Evolutionary conservation across 2,888 invertebrate species (phyloP).

Genomic region (Eulithis prunata): DNA sequence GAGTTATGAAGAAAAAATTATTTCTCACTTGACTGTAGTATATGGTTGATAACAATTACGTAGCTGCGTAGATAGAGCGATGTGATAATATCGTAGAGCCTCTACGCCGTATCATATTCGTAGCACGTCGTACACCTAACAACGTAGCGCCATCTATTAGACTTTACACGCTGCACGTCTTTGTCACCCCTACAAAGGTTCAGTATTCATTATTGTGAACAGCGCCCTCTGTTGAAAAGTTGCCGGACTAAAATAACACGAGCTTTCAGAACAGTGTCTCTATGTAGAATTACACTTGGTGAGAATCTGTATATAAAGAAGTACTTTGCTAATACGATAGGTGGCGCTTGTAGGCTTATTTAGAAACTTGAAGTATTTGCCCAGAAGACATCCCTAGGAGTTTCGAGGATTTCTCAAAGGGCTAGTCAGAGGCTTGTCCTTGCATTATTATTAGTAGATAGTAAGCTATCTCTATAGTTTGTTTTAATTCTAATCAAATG

Average conservation of each 20-base stretch:
- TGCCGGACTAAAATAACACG: neutral
- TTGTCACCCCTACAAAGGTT: neutral
- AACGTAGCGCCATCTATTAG: slow-evolving; percentile 23
- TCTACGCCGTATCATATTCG: slow-evolving; percentile 20
- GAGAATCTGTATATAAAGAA: neutral
- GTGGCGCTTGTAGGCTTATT: slow-evolving; percentile 3
- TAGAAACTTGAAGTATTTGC: too few relatives aligned
- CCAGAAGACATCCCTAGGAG: too few relatives aligned
- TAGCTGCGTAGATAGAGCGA: too few relatives aligned
- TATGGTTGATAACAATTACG: too few relatives aligned
- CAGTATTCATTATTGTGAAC: neutral
- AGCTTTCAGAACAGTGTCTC: neutral
- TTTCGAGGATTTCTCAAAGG: too few relatives aligned
- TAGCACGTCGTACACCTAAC: slow-evolving; percentile 9
- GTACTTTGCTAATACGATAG: neutral
- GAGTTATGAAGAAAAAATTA: too few relatives aligned
- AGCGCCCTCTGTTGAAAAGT: slow-evolving; percentile 13
- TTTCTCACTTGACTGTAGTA: too few relatives aligned
- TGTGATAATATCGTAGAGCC: neutral
- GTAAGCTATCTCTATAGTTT: too few relatives aligned
- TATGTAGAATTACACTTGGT: neutral
- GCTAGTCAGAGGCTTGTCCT: too few relatives aligned
- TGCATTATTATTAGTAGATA: too few relatives aligned
- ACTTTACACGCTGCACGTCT: neutral
- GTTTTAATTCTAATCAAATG: too few relatives aligned